phyloP scores from a whole-genome alignment of 1,140 invertebrate species.

The Drosophila novamexicana region DNA sequence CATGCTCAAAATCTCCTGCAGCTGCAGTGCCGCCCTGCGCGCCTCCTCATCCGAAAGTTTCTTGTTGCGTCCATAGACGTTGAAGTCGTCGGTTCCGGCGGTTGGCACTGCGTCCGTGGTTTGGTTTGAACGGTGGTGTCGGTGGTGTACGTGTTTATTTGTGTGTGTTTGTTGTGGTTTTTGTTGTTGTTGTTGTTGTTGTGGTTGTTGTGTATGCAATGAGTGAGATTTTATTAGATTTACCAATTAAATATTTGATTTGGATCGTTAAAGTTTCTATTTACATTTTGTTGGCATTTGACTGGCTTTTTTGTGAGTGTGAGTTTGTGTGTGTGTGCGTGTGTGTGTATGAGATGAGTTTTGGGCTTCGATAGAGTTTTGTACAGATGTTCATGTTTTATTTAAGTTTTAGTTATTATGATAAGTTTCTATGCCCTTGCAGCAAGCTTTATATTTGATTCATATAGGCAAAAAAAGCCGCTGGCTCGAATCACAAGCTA shows the following conservation, averaged over 20 bases:
- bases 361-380: neutral
- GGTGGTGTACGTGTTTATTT: conserved; percentile 22
- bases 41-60: conserved; percentile 74
- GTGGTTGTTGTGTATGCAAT: conserved; percentile 69
- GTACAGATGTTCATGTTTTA: conserved; percentile 12
- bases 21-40: conserved; percentile 67
- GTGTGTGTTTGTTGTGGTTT: conserved; percentile 14
- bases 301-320: conserved; percentile 8
- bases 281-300: conserved; percentile 50
- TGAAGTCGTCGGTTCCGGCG: conserved; percentile 71
- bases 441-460: neutral
- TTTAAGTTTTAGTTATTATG: neutral
- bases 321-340: conserved; percentile 11
- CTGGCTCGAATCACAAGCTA: no score
- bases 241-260: conserved; percentile 66
- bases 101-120: conserved; percentile 48
- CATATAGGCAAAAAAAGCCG: no score
- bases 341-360: conserved; percentile 7
- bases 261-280: conserved; percentile 50
- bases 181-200: conserved; percentile 42
- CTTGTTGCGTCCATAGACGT: conserved; percentile 77
- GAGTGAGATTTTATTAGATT: conserved; percentile 79
- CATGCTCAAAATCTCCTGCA: conserved; percentile 78
- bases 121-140: conserved; percentile 1
- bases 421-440: neutral